Evolutionary conservation across 53 echinoderm and acorn worm species (phyloP).

Genomic region (Holothuria leucospilota): DNA sequence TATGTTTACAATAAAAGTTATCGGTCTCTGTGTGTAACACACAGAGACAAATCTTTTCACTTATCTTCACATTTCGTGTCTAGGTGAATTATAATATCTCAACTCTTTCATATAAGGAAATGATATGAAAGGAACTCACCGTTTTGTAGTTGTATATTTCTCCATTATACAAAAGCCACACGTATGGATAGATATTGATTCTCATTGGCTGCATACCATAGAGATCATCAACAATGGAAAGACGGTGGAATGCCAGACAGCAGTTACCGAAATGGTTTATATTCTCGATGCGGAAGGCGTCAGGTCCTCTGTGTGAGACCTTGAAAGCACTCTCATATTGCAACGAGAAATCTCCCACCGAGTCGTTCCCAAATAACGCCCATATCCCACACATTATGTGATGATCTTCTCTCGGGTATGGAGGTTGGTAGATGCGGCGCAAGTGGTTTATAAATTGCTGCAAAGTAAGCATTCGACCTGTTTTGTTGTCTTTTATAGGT

Average conservation of each 20-base stretch:
- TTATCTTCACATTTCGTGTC: too few relatives aligned
- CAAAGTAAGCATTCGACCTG: too few relatives aligned
- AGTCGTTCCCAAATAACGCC: constrained; percentile 88
- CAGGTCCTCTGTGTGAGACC: constrained; percentile 88
- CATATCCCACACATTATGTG: constrained; percentile 89
- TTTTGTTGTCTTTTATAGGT: too few relatives aligned
- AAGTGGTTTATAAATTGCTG: too few relatives aligned
- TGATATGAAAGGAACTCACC: constrained; percentile 25
- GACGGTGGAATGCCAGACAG: constrained; percentile 83
- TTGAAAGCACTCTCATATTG: constrained; percentile 68
- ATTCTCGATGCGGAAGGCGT: constrained; percentile 86
- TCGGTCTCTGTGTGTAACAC: too few relatives aligned
- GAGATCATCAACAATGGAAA: constrained; percentile 74
- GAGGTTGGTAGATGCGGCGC: too few relatives aligned
- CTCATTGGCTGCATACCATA: constrained; percentile 93
- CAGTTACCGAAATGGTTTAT: constrained; percentile 83
- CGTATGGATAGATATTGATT: constrained; percentile 71
- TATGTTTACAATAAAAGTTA: too few relatives aligned
- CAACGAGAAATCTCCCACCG: constrained; percentile 42
- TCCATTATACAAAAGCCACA: constrained; percentile 82
- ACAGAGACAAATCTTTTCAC: too few relatives aligned
- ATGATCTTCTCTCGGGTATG: too few relatives aligned
- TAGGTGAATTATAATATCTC: too few relatives aligned
- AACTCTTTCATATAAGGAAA: too few relatives aligned
- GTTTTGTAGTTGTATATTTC: constrained; percentile 92